Conservation (phyloP, 2,113 vertebrate species). For the Chrysemys picta region DNA sequence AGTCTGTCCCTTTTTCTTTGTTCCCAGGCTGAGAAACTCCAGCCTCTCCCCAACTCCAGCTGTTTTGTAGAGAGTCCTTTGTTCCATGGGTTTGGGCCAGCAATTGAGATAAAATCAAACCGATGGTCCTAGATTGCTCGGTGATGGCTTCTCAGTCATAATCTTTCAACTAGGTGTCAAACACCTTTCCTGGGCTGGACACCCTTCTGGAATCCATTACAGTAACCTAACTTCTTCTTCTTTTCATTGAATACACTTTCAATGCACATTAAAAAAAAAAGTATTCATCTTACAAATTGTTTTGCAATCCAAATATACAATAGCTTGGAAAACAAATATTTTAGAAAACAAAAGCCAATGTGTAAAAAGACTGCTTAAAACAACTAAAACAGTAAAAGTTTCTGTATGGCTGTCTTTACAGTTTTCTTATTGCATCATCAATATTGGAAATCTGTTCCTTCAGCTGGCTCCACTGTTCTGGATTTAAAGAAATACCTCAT, state of each 20-base stretch:
- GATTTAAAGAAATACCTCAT: slow-evolving; percentile 95
- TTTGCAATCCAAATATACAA: slow-evolving; percentile 86
- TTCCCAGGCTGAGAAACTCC: not conserved
- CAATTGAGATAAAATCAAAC: not conserved
- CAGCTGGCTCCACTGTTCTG: slow-evolving; percentile 96
- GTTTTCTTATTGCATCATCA: slow-evolving; percentile 94
- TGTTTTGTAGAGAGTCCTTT: slow-evolving; percentile 17
- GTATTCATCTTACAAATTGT: slow-evolving; percentile 82
- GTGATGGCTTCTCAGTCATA: not conserved
- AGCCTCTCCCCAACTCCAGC: not conserved
- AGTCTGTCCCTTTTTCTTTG: not conserved
- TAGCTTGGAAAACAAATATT: slow-evolving; percentile 81
- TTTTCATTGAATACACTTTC: slow-evolving; percentile 81
- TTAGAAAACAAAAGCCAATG: slow-evolving; percentile 86
- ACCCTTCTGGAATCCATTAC: not conserved
- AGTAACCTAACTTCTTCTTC: not conserved
- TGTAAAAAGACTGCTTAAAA: slow-evolving; percentile 81
- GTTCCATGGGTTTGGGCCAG: not conserved
- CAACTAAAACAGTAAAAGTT: slow-evolving; percentile 65
- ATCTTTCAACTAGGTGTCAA: not conserved
- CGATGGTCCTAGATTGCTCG: not conserved
- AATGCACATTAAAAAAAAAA: slow-evolving; percentile 81
- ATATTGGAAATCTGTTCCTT: slow-evolving; percentile 98
- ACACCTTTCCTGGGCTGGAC: not conserved
- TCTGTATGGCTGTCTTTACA: slow-evolving; percentile 77